These are phyloP conservation scores for Melanchra persicariae DNA, from an alignment of 2,888 invertebrate genomes.

Conservation along the genomic window DNA sequence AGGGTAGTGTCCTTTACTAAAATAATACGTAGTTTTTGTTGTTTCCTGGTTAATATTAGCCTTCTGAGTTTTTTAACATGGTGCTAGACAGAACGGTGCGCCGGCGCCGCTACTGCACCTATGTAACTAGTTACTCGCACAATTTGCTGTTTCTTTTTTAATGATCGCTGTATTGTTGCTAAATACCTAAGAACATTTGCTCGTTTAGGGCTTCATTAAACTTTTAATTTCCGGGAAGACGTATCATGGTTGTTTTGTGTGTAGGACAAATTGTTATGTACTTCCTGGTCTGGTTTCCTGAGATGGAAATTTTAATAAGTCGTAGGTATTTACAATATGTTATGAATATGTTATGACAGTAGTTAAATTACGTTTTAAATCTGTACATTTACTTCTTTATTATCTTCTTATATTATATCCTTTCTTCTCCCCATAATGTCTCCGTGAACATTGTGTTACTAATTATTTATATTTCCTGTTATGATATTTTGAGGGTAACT, in stretches of 20 bases:
- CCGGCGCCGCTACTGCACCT: slow-evolving; percentile 54
- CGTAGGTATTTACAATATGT: no score
- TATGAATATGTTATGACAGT: no score
- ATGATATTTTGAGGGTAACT: no score
- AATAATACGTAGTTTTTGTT: not conserved
- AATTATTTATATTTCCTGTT: no score
- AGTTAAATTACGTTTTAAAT: no score
- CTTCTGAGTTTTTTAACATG: slow-evolving; percentile 6
- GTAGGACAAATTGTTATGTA: not conserved
- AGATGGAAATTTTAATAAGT: no score
- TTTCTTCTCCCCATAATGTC: no score
- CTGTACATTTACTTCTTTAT: no score
- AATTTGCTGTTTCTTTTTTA: slow-evolving; percentile 61
- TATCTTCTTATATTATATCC: no score
- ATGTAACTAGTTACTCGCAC: slow-evolving; percentile 48
- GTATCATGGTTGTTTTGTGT: slow-evolving; percentile 9
- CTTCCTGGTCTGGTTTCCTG: not conserved
- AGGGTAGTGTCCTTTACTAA: no score
- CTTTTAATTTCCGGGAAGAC: slow-evolving; percentile 29
- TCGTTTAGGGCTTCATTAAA: slow-evolving; percentile 23
- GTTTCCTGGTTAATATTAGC: not conserved
- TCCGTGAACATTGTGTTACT: no score
- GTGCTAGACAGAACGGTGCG: slow-evolving; percentile 38
- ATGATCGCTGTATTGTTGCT: slow-evolving; percentile 40
- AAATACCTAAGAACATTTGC: not conserved